These are phyloP conservation scores for Amblyopsis rosae DNA, from an alignment of 2,113 vertebrate species.

Conservation along the genomic window DNA sequence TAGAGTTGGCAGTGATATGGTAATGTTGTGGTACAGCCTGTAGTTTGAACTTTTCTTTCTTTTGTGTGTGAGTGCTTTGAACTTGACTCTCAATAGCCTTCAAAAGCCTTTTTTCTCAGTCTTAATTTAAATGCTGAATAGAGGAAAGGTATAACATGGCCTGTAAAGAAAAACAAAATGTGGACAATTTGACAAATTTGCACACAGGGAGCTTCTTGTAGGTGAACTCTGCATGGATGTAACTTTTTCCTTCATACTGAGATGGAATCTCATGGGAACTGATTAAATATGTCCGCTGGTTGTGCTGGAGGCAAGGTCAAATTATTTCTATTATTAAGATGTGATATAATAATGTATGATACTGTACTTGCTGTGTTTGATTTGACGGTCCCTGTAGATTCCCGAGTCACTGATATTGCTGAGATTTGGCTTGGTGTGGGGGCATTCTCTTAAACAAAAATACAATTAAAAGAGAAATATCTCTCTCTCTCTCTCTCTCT, in stretches of 20 bases:
- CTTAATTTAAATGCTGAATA: background rate
- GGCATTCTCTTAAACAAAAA: slow-evolving; percentile 14
- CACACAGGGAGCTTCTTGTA: slow-evolving; percentile 7
- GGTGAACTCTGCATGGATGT: background rate
- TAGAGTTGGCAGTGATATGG: background rate
- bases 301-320: slow-evolving; percentile 39
- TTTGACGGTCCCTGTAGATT: slow-evolving; percentile 30
- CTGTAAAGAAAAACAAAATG: slow-evolving; percentile 14
- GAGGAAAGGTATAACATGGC: background rate
- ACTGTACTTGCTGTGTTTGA: slow-evolving; percentile 37
- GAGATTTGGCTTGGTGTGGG: slow-evolving; percentile 4
- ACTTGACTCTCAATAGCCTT: slow-evolving; percentile 20
- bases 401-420: background rate
- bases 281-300: slow-evolving; percentile 20
- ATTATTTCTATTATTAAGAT: slow-evolving; percentile 43
- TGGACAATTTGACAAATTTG: background rate
- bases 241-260: slow-evolving; percentile 24
- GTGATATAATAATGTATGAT: slow-evolving; percentile 40
- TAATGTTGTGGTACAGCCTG: background rate
- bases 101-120: slow-evolving; percentile 7
- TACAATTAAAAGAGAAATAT: background rate
- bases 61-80: slow-evolving; percentile 4
- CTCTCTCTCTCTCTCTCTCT: too few relatives aligned
- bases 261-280: slow-evolving; percentile 27
- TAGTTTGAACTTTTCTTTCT: background rate